Base-by-base conservation (phyloP, 2,797 vertebrate species). In the Cygnus olor region DNA sequence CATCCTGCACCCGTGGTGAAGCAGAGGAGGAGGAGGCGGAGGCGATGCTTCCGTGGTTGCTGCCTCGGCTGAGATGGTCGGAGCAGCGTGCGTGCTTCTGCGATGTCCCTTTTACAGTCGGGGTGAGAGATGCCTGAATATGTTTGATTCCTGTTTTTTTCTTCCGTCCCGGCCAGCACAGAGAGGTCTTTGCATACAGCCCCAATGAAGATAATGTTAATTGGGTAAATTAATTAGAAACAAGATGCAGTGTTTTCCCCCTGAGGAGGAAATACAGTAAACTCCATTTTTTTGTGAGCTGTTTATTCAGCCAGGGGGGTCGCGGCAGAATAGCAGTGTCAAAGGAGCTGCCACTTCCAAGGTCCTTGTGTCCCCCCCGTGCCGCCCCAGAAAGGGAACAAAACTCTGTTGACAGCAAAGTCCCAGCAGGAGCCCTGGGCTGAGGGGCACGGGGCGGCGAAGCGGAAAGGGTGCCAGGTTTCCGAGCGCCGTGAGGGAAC, bases 371-470 rank as follows among this genome's bases (percentile, higher is more conserved):
- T 94, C 94, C 90, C 93, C 94, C 69, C 89, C 34, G 78, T 40
- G 0, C 85, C 7, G 42, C 92, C 89, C 93, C 32, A 84, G 84
- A 94, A 95, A 94, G 54, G 94, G 92, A 96, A 96, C 95, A 97
- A 95, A 96, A 96, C 95, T 93, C 92, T 96, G 93, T 96, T 94
- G 96, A 92, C 90, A 89, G 96, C 89, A 95, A 90, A 95, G 92
- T 78, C 95, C 85, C 95, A 95, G 95, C 92, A 42, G 88, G 96
- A 95, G 94, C 85, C 70, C 88, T 63, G 85, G 91, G 88, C 85
- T 65, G 80, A 86, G 94, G 93, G 93, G 88, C 88, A 94, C 1
- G 1, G 83, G 94, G 93, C 88, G 89, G 77, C 5, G 1, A 88
- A 86, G 73, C 80, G 90, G 93, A 95, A 94, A 78, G 79, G 94